Evolutionary conservation across 2,888 invertebrate species (phyloP).

Genomic region (Ormyrus labotus): DNA sequence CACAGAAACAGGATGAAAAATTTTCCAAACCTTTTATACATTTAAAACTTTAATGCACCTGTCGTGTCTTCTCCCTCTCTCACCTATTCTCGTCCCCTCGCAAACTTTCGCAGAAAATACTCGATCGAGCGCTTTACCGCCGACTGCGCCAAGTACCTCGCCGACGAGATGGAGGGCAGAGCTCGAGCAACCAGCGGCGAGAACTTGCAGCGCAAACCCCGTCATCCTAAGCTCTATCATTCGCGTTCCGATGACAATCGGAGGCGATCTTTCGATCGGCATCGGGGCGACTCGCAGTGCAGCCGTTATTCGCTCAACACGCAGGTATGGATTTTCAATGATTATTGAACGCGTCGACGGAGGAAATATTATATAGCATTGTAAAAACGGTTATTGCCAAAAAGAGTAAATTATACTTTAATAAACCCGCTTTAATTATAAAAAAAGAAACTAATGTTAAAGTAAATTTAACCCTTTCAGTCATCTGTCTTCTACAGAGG

Average conservation of each 20-base stretch:
- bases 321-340: constrained; percentile 48
- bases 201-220: constrained; percentile 63
- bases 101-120: constrained; percentile 62
- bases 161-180: constrained; percentile 67
- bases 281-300: constrained; percentile 68
- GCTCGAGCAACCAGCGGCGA: constrained; percentile 70
- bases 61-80: constrained; percentile 6
- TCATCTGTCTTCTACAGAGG: too few relatives aligned
- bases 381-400: too few relatives aligned
- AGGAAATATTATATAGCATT: too few relatives aligned
- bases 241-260: constrained; percentile 73
- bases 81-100: neutral
- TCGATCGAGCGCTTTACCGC: constrained; percentile 67
- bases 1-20: too few relatives aligned
- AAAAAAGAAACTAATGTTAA: too few relatives aligned
- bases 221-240: constrained; percentile 70
- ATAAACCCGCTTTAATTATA: too few relatives aligned
- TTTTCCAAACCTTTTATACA: too few relatives aligned
- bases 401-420: too few relatives aligned
- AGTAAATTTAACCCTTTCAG: too few relatives aligned
- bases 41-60: constrained; percentile 18
- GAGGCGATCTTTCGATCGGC: constrained; percentile 70
- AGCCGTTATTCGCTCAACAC: constrained; percentile 64
- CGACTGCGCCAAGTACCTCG: constrained; percentile 65
- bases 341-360: neutral